Evolutionary conservation across 2,888 invertebrate genomes (phyloP), one percentile per base, ranked within the genome.

Genomic region (Leptarthrus brevirostris): DNA sequence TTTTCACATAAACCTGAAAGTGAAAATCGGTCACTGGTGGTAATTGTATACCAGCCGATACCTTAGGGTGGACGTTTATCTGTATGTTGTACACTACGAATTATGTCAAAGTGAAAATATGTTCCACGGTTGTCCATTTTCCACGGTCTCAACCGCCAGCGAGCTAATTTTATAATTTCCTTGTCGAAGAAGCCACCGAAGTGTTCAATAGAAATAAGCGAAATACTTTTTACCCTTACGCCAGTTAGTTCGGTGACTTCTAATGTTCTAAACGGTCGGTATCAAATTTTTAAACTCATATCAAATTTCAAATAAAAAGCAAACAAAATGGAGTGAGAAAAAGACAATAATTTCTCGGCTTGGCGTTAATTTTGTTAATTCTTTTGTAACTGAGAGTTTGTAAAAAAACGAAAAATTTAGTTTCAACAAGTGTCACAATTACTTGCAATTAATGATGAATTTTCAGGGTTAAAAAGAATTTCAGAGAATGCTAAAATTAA

Each of bases 21-120:
- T 64, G 64, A 64, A 64, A 64, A 64, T 64, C 64, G 64, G 64
- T 64, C 44, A 61, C 26, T 30, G 40, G 40, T 36, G 61, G 61
- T 40, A 61, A 61, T 61, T 34, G 30, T 4, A 34, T 30, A 30
- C 61, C 18, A 26, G 56, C 16, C 61, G 30, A 8, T 8, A 30
- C 30, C 30, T 3, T 30, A n/a, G n/a, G n/a, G n/a, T n/a, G n/a
- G n/a, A n/a, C n/a, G n/a, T n/a, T n/a, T n/a, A n/a, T 30, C 30
- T 30, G 30, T 5, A 30, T 30, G 30, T 8, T n/a, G 18, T 58
- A 64, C 64, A 3, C 6, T 44, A 24, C 16, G 30, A 64, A 64
- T 64, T 64, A 47, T 64, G 40, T 24, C 44, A 64, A 64, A 64
- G 34, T 58, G 36, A 36, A 58, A 8, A 58, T 10, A 18, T 16